A percentile compares a stretch with the other conserved stretches of the same genome.
Evolutionary conservation across 2,113 vertebrate genomes (phyloP).

Genomic region (Damaliscus lunatus): DNA sequence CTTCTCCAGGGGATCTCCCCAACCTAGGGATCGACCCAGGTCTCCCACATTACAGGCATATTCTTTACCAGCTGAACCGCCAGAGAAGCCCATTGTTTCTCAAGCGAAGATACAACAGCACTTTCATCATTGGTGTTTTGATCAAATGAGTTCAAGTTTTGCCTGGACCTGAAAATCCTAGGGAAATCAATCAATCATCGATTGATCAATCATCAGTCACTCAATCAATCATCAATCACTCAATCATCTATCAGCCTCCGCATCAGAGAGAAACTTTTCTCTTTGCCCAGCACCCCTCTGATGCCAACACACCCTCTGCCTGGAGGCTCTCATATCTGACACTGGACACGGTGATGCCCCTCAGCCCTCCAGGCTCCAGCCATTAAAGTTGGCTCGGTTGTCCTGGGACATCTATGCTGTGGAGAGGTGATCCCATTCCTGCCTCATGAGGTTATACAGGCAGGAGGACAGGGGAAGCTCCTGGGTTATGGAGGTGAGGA

Average conservation of each 20-base stretch:
- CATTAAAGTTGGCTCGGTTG: accelerated
- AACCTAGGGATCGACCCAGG: neutral
- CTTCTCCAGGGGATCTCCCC: neutral
- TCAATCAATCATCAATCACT: neutral
- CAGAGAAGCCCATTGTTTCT: neutral
- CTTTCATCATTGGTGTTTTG: neutral
- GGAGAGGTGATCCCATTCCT: neutral
- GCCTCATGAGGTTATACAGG: neutral
- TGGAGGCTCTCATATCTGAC: neutral
- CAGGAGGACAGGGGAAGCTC: neutral
- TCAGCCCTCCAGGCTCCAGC: neutral
- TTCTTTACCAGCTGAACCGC: neutral
- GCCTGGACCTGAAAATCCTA: neutral
- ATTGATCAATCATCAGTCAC: neutral
- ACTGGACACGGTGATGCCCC: neutral
- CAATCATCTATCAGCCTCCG: neutral
- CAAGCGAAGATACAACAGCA: neutral
- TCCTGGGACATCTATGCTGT: neutral
- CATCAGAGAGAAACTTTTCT: neutral
- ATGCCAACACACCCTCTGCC: neutral
- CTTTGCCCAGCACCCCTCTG: neutral
- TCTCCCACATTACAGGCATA: neutral
- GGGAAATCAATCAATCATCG: neutral
- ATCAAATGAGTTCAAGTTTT: neutral
- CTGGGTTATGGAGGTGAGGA: neutral